phyloP scores from a whole-genome alignment of 2,113 vertebrate species.

The Mobula birostris region DNA sequence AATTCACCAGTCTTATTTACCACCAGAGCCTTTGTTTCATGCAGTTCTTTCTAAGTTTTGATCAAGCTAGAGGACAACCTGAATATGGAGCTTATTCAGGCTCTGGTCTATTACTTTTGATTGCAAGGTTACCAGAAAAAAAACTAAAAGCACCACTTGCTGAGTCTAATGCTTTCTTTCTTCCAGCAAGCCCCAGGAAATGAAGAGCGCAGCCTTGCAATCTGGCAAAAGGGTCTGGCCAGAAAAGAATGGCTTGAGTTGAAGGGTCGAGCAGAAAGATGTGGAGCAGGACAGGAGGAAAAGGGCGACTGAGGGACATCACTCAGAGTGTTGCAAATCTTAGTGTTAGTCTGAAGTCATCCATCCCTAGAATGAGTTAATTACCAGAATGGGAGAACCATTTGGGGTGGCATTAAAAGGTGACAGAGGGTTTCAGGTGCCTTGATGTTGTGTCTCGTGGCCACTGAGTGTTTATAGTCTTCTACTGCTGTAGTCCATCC shows the following conservation, averaged over 20 bases:
- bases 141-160: neutral
- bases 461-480: too few relatives aligned
- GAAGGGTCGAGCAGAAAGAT: neutral
- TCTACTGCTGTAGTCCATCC: too few relatives aligned
- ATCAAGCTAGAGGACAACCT: neutral
- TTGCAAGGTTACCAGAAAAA: neutral
- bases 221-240: neutral
- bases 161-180: neutral
- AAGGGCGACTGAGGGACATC: neutral
- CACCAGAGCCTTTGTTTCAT: neutral
- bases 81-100: neutral
- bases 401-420: too few relatives aligned
- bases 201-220: neutral
- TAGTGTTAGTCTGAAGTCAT: too few relatives aligned
- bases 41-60: neutral
- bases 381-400: too few relatives aligned
- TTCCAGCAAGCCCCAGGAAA: neutral
- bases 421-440: too few relatives aligned
- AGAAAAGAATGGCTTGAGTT: neutral
- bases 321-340: too few relatives aligned
- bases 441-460: too few relatives aligned
- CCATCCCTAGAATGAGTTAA: too few relatives aligned
- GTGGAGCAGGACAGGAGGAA: neutral
- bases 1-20: too few relatives aligned
- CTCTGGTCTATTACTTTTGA: neutral